Conservation (phyloP, 2,888 invertebrate genomes). For the Acrobasis repandana region DNA sequence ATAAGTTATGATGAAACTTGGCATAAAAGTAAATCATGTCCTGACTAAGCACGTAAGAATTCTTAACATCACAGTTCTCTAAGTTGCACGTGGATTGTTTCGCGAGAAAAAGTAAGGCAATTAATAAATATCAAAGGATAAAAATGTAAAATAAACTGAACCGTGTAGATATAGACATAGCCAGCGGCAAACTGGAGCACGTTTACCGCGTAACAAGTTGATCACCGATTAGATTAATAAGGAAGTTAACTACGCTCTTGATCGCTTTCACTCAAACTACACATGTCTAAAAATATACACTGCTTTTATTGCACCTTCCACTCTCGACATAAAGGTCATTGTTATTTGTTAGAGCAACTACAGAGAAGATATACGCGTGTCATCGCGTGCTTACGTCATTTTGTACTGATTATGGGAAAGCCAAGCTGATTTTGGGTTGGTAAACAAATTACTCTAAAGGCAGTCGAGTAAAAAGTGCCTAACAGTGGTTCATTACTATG, state of each 20-base stretch:
- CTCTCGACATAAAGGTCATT: constrained; percentile 12
- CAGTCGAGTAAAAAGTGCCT: constrained; percentile 2
- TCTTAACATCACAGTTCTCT: too few relatives aligned
- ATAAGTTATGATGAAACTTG: too few relatives aligned
- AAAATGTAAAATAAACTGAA: background rate
- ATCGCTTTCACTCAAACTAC: constrained; percentile 15
- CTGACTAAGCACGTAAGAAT: too few relatives aligned
- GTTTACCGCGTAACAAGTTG: constrained; percentile 13
- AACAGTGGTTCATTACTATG: background rate
- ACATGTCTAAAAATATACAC: constrained; percentile 10
- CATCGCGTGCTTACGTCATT: constrained; percentile 10
- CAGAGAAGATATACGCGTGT: constrained; percentile 2
- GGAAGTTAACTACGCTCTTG: constrained; percentile 17
- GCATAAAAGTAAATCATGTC: too few relatives aligned
- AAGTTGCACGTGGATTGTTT: too few relatives aligned
- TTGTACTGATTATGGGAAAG: constrained; percentile 8
- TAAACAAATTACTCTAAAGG: background rate
- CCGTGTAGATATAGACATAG: background rate
- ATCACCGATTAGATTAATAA: constrained; percentile 17
- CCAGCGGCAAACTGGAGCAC: constrained; percentile 1
- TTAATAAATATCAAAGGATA: background rate
- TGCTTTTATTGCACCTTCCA: constrained; percentile 9
- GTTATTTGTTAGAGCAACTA: background rate
- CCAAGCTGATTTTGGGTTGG: background rate
- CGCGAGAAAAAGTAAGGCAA: background rate